phyloP scores from a whole-genome alignment of 2,888 invertebrate genomes.

The Sphinx pinastri region DNA sequence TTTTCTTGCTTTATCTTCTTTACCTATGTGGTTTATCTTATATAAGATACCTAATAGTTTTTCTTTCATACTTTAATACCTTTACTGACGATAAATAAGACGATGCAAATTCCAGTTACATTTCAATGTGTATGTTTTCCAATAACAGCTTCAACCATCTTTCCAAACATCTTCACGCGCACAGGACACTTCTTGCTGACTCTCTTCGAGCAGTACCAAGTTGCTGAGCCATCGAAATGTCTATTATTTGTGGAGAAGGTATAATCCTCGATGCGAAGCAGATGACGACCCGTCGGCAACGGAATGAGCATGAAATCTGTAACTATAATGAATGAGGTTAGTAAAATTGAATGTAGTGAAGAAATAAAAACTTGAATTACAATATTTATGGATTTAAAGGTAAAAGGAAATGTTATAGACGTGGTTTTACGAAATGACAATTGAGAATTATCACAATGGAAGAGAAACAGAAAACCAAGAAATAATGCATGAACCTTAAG shows the following conservation, averaged over 20 bases:
- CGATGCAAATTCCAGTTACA: background rate
- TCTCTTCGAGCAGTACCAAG: constrained; percentile 68
- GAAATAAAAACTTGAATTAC: too few species aligned
- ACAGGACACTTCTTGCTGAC: constrained; percentile 52
- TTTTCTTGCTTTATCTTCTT: too few species aligned
- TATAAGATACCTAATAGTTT: too few species aligned
- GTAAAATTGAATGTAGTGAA: background rate
- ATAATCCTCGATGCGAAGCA: constrained; percentile 46
- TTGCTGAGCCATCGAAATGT: constrained; percentile 43
- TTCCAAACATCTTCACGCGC: constrained; percentile 32
- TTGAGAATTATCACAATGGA: too few species aligned
- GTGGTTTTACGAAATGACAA: too few species aligned
- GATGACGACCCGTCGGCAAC: constrained; percentile 46
- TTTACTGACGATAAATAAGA: background rate
- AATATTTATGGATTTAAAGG: too few species aligned
- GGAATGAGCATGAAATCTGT: constrained; percentile 40
- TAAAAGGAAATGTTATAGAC: too few species aligned
- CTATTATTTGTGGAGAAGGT: constrained; percentile 56
- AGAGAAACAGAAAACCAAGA: too few species aligned
- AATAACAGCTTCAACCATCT: constrained; percentile 27
- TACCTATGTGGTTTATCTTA: too few species aligned
- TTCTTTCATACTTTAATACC: too few species aligned
- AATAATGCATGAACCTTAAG: too few species aligned
- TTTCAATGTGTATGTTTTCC: constrained; percentile 23
- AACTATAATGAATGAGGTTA: constrained; percentile 28